Percentiles rank a stretch among this genome's conserved stretches.
phyloP scores from a whole-genome alignment of 2,888 invertebrate species.

The Hydraecia micacea region DNA sequence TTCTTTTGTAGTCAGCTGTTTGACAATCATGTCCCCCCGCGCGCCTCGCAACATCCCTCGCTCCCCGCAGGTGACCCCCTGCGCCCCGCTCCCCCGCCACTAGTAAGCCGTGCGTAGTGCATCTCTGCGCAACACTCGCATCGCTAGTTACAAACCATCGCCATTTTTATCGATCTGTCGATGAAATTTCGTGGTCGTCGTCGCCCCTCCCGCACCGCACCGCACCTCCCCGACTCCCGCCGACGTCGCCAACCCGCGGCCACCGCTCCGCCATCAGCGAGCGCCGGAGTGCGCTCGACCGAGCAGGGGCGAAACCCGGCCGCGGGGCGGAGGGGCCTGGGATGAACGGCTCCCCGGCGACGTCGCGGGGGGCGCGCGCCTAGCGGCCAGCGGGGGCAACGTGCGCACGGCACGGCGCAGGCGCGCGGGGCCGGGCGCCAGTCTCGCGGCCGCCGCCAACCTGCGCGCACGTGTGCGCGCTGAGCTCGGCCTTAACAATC shows the following conservation, averaged over 20 bases:
- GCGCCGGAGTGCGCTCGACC: constrained; percentile 29
- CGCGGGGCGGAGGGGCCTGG: constrained; percentile 67
- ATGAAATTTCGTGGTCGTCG: constrained; percentile 67
- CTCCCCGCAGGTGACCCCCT: constrained; percentile 25
- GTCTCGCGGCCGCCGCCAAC: constrained; percentile 82
- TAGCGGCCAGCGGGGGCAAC: constrained; percentile 66
- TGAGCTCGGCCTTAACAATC: constrained; percentile 76
- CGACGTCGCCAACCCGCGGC: constrained; percentile 47
- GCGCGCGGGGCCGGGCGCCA: constrained; percentile 80
- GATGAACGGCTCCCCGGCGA: constrained; percentile 70
- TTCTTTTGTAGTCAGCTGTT: constrained; percentile 86
- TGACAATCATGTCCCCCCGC: constrained; percentile 78
- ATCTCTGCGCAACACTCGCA: constrained; percentile 77
- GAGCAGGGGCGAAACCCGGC: constrained; percentile 57
- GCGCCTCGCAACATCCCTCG: constrained; percentile 59
- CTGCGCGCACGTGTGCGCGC: constrained; percentile 83
- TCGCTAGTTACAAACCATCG: constrained; percentile 70
- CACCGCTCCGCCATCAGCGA: constrained; percentile 39
- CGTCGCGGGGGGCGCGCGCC: constrained; percentile 70
- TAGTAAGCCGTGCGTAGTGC: constrained; percentile 74
- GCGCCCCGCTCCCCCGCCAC: constrained; percentile 21
- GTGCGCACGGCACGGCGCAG: constrained; percentile 76
- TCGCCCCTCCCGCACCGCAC: constrained; percentile 51
- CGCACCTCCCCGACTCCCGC: constrained; percentile 48
- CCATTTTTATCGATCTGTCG: constrained; percentile 81